These are phyloP conservation scores for Crocidura indochinensis DNA, from an alignment of 2,797 vertebrate species.

Conservation along the genomic window DNA sequence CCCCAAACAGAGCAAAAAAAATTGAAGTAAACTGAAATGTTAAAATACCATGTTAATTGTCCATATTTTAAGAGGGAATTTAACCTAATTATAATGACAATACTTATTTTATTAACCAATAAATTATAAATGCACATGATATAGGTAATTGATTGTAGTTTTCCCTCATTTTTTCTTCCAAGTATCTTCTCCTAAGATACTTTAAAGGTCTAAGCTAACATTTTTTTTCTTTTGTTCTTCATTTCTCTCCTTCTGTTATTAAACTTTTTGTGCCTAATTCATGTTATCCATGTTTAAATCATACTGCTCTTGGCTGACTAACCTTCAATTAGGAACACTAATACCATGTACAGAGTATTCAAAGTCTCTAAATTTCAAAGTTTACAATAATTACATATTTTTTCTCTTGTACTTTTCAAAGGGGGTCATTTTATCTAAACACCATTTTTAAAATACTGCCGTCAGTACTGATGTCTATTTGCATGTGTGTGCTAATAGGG, in stretches of 20 bases:
- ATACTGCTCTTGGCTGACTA: constrained; percentile 32
- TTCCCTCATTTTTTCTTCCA: constrained; percentile 37
- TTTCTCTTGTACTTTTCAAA: constrained; percentile 20
- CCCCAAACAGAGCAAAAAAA: neutral
- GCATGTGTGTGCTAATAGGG: neutral
- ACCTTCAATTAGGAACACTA: constrained; percentile 34
- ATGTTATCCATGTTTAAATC: neutral
- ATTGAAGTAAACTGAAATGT: neutral
- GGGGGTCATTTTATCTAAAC: constrained; percentile 61
- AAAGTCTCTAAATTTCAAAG: constrained; percentile 47
- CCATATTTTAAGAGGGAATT: constrained; percentile 3
- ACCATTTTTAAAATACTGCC: constrained; percentile 26
- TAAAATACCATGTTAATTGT: constrained; percentile 7
- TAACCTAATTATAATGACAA: neutral
- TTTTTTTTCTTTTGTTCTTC: constrained; percentile 33
- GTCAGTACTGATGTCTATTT: neutral
- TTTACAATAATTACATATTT: constrained; percentile 57
- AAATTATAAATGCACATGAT: neutral
- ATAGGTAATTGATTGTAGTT: neutral
- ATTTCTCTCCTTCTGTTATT: constrained; percentile 43
- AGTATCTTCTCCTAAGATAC: neutral
- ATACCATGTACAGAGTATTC: constrained; percentile 54
- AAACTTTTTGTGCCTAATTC: neutral
- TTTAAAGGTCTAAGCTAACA: neutral
- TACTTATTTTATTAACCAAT: constrained; percentile 2